Evolutionary conservation across 2,113 vertebrate genomes (phyloP).

Genomic region (Rhipidura dahli): DNA sequence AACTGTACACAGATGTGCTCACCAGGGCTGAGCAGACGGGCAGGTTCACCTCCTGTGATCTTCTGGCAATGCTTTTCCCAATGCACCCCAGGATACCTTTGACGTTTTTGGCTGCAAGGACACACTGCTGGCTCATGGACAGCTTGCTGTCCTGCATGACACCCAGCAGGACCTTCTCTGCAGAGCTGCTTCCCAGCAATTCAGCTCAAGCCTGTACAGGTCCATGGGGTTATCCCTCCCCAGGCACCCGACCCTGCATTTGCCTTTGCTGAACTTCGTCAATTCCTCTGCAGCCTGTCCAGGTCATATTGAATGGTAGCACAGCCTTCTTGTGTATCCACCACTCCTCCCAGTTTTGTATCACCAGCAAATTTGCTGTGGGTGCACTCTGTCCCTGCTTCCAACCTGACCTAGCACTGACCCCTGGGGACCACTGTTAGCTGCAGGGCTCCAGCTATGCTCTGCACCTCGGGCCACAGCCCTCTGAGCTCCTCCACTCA

Average conservation of each 20-base stretch:
- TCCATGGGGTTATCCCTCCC: not conserved
- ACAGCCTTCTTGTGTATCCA: not conserved
- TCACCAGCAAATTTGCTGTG: not conserved
- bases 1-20: not conserved
- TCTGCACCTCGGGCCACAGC: not conserved
- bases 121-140: not conserved
- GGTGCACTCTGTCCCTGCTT: accelerated
- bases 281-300: not conserved
- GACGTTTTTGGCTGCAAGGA: not conserved
- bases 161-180: accelerated
- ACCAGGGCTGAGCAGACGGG: not conserved
- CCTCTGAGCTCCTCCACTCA: not conserved
- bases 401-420: not conserved
- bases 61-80: not conserved
- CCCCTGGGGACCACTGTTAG: not conserved
- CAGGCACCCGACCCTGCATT: not conserved
- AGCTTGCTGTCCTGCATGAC: not conserved
- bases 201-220: not conserved
- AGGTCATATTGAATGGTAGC: not conserved
- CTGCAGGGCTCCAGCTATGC: not conserved
- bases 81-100: not conserved
- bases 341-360: not conserved
- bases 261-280: not conserved
- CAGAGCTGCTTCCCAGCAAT: not conserved
- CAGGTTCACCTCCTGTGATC: not conserved